phyloP scores from a whole-genome alignment of 2,888 invertebrate genomes.

The Microctonus brassicae region DNA sequence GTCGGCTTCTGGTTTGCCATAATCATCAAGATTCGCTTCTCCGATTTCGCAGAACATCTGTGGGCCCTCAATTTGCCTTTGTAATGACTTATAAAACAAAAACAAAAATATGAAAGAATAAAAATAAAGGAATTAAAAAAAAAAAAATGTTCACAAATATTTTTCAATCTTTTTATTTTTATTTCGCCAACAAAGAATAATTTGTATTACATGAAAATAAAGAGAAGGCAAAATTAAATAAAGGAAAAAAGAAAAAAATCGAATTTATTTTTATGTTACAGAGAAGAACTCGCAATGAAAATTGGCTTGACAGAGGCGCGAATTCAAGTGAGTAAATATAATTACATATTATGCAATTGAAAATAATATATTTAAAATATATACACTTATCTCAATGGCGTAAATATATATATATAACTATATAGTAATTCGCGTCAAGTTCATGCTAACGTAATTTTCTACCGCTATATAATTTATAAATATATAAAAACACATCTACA shows the following conservation, averaged over 20 bases:
- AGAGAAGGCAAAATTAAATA: conserved; percentile 4
- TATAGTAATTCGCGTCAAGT: background rate
- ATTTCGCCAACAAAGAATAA: no score
- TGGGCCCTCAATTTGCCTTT: conserved; percentile 61
- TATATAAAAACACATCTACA: background rate
- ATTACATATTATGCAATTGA: background rate
- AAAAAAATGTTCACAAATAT: no score
- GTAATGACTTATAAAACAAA: conserved; percentile 54
- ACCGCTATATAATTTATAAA: background rate
- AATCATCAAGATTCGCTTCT: conserved; percentile 63
- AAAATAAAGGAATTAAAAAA: background rate
- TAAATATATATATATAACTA: background rate
- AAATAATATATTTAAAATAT: background rate
- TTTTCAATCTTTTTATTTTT: no score
- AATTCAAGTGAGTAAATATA: conserved; percentile 83
- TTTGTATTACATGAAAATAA: no score
- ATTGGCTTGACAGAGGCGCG: conserved; percentile 94
- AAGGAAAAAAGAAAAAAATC: background rate
- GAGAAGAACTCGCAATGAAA: conserved; percentile 95
- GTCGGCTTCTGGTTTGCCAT: conserved; percentile 58
- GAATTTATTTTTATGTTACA: conserved; percentile 73
- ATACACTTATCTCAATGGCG: background rate
- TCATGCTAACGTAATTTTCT: background rate
- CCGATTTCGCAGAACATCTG: conserved; percentile 66
- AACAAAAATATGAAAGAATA: background rate